Evolutionary conservation across 2,113 vertebrate genomes (phyloP), one percentile per base, ranked within the genome.

Genomic region (Catharus fuscescens): DNA sequence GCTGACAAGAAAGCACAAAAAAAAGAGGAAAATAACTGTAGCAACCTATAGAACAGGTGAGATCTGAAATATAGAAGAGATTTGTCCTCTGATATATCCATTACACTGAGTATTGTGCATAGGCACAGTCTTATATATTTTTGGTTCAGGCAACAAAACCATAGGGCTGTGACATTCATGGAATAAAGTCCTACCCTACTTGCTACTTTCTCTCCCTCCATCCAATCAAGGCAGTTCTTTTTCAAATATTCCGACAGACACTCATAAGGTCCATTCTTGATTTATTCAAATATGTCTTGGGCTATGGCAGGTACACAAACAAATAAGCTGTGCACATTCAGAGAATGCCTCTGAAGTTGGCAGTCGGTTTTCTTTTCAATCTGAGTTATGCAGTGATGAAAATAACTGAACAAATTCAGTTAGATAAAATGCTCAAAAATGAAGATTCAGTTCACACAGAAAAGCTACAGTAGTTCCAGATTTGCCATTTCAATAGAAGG

Each of bases 401-500:
- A 90, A 92, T 52, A 90, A 83, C 67, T 23, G 42, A 95, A 38
- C 38, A 38, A 12, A 12, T 38, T 38, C 38, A 38, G 38, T 38
- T 38, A 38, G 28, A 90, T 80, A 44, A 94, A 92, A 88, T 84
- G 26, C 25, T 93, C 32, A 72, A 73, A 97, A 96, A 42, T 66
- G 70, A 87, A 71, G 36, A 81, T 76, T 93, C 26, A 34, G 20
- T 71, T 86, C 82, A 92, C 48, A 38, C 26, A 93, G 29, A 66
- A 67, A 95, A 74, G 65, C 50, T 95, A 78, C 25, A 88, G 80
- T 64, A 71, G 19, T 53, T 92, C 54, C 52, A 77, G 59, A 70
- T 95, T 94, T 90, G 61, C 57, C 34, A 88, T 91, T 92, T 93
- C 72, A 93, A 89, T 53, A 85, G 77, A 91, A 92, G 50, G 26